Base-by-base conservation (phyloP, 1,140 invertebrate species). In the Trichogramma pretiosum region DNA sequence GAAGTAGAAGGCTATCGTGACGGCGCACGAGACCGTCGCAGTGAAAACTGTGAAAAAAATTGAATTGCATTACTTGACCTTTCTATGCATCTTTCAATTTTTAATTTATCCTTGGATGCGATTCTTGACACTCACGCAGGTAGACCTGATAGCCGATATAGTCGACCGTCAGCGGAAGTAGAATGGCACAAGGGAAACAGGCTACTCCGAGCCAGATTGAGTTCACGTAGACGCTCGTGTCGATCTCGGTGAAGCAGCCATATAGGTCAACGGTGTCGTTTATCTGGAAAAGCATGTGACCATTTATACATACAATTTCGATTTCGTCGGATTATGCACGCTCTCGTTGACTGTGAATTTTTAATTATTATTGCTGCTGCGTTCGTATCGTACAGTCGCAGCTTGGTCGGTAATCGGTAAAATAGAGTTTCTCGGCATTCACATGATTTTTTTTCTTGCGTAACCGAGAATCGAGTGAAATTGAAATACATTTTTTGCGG, bases 1-100 rank as follows among this genome's bases (percentile, higher is more conserved):
- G 22, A 72, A 62, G 45, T 72, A 70, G n/a, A 76, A 59, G 5
- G 65, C 67, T 16, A 73, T 56, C 0, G 67, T 64, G 21, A 65
- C 61, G 1, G 54, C 44, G 8, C 67, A 65, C 16, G 71, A 62
- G 9, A 67, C 42, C 7, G 69, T 53, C 26, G 73, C 62, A 18
- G 68, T 68, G 37, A 70, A 59, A 23, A 71, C 73, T 75, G 61
- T 3, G 34, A 38, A 42, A 60, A 65, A 43, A 51, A 23, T 37
- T 49, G 48, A 50, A 32, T 35, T 13, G n/a, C 24, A 13, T 24
- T 33, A 32, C 34, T 34, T 34, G 33, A 36, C 5, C 13, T 10
- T 19, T 2, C 16, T 19, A 16, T 7, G 1, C 18, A 5, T 14
- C 37, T 46, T 46, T 46, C 19, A 37, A 43, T 17, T 26, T 28